Base-by-base conservation (phyloP, 2,888 invertebrate species). In the Phaedon cochleariae region DNA sequence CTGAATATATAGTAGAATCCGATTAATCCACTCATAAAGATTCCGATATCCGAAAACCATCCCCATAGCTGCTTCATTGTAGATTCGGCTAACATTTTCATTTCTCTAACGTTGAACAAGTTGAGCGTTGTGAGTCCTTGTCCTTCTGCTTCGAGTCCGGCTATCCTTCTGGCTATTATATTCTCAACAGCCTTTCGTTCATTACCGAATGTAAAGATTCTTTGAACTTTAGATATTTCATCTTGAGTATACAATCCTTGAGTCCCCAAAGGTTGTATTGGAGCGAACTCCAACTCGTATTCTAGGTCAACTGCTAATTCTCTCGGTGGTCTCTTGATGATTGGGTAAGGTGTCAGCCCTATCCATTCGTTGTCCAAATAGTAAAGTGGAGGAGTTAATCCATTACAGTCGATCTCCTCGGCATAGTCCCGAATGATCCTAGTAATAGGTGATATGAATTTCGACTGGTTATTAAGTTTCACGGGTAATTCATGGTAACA, bases 401-500 rank as follows among this genome's bases (percentile, higher is more conserved):
- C 5, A 6, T 65, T 73, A 21, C 74, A 76, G 0, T 65, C 62
- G 1, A 67, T 37, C 51, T 69, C 53, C 6, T 68, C 68, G 0
- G 69, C 71, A 0, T 29, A 26, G 0, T 37, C 45, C n/a, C 65
- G 67, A 0, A 78, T 6, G 1, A 77, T 64, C 10, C 67, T 65
- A 0, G 73, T 74, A 4, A 70, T 29, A 0, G 76, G 73, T 1
- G 74, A 54, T 22, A 76, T 53, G 15, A 71, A 78, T 10, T 62
- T 68, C 0, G 73, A 63, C n/a, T 63, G 41, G 21, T 74, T 77
- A 7, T 64, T 51, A 6, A 67, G 62, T 1, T 10, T 48, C 0
- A 78, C 71, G 0, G 75, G 75, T 21, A 77, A 41, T 49, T 76
- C 73, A 3, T 71, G 22, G 41, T 74, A 76, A 46, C 77, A 77